Conservation (phyloP, 2,888 invertebrate genomes). For the Trypoxylon attenuatum region DNA sequence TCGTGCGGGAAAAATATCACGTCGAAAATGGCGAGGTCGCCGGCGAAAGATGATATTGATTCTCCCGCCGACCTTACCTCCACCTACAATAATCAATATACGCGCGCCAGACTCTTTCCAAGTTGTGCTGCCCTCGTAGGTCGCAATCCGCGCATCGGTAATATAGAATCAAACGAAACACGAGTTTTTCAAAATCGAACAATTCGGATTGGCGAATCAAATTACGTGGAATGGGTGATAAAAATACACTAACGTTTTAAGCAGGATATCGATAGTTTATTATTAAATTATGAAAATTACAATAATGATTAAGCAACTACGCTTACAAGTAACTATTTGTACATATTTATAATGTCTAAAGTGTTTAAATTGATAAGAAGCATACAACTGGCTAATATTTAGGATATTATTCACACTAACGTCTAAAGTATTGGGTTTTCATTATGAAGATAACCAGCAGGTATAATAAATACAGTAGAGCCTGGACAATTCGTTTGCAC, state of each 20-base stretch:
- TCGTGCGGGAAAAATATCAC: constrained; percentile 35
- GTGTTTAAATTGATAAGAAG: too few relatives aligned
- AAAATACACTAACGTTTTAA: neutral
- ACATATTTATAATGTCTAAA: too few relatives aligned
- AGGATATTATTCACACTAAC: too few relatives aligned
- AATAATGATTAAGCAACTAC: too few relatives aligned
- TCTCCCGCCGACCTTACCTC: constrained; percentile 69
- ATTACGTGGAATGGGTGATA: neutral
- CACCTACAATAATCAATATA: constrained; percentile 72
- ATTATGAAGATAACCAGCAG: too few relatives aligned
- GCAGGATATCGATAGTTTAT: neutral
- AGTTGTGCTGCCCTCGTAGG: constrained; percentile 60
- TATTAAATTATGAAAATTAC: neutral
- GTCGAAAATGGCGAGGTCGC: constrained; percentile 42
- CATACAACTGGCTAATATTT: too few relatives aligned
- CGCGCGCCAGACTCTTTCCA: constrained; percentile 13
- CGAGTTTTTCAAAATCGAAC: neutral
- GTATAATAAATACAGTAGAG: too few relatives aligned
- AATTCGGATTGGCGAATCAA: neutral
- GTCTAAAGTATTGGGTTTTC: too few relatives aligned
- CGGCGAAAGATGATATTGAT: constrained; percentile 67
- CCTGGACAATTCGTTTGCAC: too few relatives aligned
- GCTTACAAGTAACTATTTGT: too few relatives aligned
- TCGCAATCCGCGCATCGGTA: constrained; percentile 18
- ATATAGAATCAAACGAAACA: neutral